phyloP scores from a whole-genome alignment of 1,140 invertebrate species.

The Calephelis virginiensis region DNA sequence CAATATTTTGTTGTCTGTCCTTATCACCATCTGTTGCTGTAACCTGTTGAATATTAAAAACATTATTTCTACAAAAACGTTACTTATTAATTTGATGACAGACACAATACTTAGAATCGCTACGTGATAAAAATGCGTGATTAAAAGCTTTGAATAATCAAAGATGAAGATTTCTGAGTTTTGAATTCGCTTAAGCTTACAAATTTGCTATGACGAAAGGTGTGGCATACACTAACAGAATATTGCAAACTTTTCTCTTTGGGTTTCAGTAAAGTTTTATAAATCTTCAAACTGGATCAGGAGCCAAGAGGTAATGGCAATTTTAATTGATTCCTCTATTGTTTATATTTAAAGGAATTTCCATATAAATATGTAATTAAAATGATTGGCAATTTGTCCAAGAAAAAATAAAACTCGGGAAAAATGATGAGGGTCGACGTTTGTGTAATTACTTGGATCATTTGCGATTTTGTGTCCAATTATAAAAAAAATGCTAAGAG shows the following conservation, averaged over 20 bases:
- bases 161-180: conserved; percentile 13
- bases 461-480: conserved; percentile 68
- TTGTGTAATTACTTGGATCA: conserved; percentile 73
- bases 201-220: conserved; percentile 13
- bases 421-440: conserved; percentile 74
- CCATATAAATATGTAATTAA: conserved; percentile 4
- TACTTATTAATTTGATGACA: not conserved
- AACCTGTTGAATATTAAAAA: conserved; percentile 82
- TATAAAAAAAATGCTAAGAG: conserved; percentile 53
- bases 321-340: conserved; percentile 1
- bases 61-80: not conserved
- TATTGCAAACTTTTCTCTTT: conserved; percentile 5
- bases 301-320: conserved; percentile 3
- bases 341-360: conserved; percentile 15
- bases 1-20: conserved; percentile 95
- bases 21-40: conserved; percentile 97
- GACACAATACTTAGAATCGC: not conserved
- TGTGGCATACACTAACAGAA: conserved; percentile 10
- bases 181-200: conserved; percentile 3
- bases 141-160: conserved; percentile 2
- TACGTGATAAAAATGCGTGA: not conserved
- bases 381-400: conserved; percentile 4
- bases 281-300: not conserved
- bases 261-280: not conserved
- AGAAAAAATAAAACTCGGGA: conserved; percentile 23